phyloP scores from a whole-genome alignment of 2,113 vertebrate genomes.

The Chamaetylas fuelleborni region DNA sequence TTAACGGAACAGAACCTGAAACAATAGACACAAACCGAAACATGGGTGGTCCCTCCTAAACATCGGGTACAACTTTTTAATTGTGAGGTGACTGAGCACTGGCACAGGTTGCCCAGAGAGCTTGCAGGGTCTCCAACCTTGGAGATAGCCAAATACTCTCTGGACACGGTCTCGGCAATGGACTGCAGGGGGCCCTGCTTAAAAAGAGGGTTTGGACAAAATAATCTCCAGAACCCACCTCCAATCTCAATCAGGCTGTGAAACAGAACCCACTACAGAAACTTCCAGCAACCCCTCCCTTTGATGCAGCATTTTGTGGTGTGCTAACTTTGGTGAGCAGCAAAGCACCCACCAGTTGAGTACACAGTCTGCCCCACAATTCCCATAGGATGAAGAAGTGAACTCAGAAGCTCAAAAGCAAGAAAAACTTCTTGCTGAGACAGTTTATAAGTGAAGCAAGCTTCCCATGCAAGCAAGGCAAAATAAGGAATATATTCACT shows the following conservation, averaged over 20 bases:
- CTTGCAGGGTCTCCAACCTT: not conserved
- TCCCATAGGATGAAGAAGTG: not conserved
- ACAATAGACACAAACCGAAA: not conserved
- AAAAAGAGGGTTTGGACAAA: not conserved
- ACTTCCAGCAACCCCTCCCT: not conserved
- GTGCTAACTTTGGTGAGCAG: not conserved
- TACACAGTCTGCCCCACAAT: not conserved
- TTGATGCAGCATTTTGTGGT: not conserved
- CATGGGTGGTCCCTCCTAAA: not conserved
- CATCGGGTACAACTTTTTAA: accelerated
- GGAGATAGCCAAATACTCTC: not conserved
- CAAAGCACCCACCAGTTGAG: not conserved
- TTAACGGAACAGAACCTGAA: not conserved
- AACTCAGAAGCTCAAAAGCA: not conserved
- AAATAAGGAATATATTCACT: not conserved
- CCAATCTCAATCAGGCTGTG: not conserved
- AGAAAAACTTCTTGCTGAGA: not conserved
- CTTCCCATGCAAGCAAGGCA: not conserved
- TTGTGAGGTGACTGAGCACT: not conserved
- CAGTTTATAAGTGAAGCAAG: not conserved
- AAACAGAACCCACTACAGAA: not conserved
- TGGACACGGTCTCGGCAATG: accelerated
- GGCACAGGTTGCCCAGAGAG: not conserved
- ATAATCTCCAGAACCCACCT: not conserved
- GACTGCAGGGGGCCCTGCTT: not conserved